Conservation (phyloP, 1,140 invertebrate species). For the Cydia pomonella region DNA sequence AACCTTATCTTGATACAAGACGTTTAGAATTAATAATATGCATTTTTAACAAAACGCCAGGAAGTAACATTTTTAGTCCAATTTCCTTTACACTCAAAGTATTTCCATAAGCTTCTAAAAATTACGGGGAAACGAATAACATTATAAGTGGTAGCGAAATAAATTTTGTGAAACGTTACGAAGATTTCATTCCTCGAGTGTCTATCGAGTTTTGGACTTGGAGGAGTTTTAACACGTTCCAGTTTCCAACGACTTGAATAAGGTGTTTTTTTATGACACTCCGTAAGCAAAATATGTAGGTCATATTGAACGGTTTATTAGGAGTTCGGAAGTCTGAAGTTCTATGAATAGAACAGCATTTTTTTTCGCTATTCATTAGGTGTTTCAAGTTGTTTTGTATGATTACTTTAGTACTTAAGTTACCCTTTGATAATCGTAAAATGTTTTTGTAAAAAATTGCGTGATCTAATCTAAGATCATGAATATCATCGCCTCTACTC, state of each 20-base stretch:
- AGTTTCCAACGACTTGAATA: constrained; percentile 6
- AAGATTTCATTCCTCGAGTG: constrained; percentile 19
- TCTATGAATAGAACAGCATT: no score
- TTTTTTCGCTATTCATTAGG: neutral
- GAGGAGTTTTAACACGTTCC: constrained; percentile 23
- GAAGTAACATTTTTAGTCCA: neutral
- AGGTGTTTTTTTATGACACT: neutral
- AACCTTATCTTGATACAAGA: no score
- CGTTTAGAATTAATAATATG: no score
- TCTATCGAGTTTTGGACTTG: constrained; percentile 28
- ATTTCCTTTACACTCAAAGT: neutral
- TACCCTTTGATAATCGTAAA: no score
- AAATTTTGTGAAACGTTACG: constrained; percentile 11
- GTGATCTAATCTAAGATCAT: neutral
- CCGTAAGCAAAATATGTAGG: neutral
- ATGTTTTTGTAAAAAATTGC: no score
- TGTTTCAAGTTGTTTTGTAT: no score
- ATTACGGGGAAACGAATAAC: neutral
- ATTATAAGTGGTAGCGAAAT: neutral
- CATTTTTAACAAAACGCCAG: no score
- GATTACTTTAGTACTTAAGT: no score
- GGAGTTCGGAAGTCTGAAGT: no score
- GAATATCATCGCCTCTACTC: neutral
- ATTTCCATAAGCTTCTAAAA: neutral
- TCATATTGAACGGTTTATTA: neutral